Conservation (phyloP, 2,888 invertebrate species). For the Pachycephus smyrnensis region DNA sequence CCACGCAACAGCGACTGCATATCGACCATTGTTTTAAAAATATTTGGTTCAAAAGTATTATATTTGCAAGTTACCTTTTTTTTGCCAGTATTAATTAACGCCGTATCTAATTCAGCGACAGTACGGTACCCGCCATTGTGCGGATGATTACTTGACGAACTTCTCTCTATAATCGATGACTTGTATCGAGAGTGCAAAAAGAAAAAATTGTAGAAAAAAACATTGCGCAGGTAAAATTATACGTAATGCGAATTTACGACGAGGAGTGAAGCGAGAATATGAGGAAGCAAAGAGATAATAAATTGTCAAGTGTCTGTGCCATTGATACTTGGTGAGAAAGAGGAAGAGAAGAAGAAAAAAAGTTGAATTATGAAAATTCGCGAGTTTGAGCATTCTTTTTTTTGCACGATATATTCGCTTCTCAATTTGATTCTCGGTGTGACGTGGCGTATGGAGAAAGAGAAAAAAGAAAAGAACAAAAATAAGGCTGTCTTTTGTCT, state of each 20-base stretch:
- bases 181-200: not conserved
- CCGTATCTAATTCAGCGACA: not conserved
- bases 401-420: not conserved
- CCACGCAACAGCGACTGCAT: conserved; percentile 18
- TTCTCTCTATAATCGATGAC: not conserved
- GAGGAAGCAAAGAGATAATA: not conserved
- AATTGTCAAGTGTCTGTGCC: not conserved
- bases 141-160: not conserved
- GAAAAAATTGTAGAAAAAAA: not conserved
- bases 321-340: not conserved
- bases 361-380: not conserved
- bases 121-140: not conserved
- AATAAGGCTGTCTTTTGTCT: not conserved
- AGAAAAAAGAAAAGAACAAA: not conserved
- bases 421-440: not conserved
- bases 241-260: not conserved
- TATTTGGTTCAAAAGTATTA: conserved; percentile 29
- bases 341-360: not conserved
- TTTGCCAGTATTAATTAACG: not conserved
- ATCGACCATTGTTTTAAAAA: conserved; percentile 27
- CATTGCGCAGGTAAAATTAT: not conserved
- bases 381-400: not conserved
- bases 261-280: not conserved
- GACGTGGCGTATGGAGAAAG: not conserved
- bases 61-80: not conserved